Evolutionary conservation across 2,888 invertebrate species (phyloP), one percentile per base, ranked within the genome.

Genomic region (Drosophila fulvimacula): DNA sequence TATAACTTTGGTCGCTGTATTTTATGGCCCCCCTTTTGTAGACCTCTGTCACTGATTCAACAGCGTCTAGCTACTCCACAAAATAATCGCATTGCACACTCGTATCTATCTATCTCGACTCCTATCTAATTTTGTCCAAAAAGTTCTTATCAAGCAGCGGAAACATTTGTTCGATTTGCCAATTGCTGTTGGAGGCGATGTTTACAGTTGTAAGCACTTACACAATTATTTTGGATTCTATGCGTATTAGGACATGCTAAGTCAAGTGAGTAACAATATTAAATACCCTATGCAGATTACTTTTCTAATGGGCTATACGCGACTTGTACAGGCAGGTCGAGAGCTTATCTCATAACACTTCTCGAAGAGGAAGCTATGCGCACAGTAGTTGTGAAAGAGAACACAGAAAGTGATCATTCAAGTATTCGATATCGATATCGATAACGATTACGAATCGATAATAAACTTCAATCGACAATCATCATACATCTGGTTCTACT

Each of bases 171-270:
- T n/a, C 39, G 32, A 17, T 17, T 48, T 30, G 48, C 17, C 48
- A 30, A 17, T 48, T 19, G 30, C 32, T 30, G 32, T 48, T 48
- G 30, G 17, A 17, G 17, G 21, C 39, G 17, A 10, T 57, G 44
- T 57, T 57, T 36, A 19, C 61, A 42, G 4, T 30, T 57, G 57
- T 57, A 38, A 36, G 42, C 57, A 61, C 61, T 61, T 44, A 3
- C n/a, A 44, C n/a, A 44, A 57, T 17, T 34, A 56, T 42, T 24
- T 55, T 19, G 32, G 32, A 15, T 1, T 24, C 13, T 36, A 34
- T 15, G 48, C 57, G n/a, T 27, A 48, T 44, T 34, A 24, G 44
- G 9, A 34, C 56, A 34, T 1, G 42, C 34, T 7, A 32, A 24
- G 32, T 17, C 48, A 48, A 48, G 48, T 48, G 48, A 10, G 10